Base-by-base conservation (phyloP, 2,888 invertebrate species). In the Nemapogon koenigi region DNA sequence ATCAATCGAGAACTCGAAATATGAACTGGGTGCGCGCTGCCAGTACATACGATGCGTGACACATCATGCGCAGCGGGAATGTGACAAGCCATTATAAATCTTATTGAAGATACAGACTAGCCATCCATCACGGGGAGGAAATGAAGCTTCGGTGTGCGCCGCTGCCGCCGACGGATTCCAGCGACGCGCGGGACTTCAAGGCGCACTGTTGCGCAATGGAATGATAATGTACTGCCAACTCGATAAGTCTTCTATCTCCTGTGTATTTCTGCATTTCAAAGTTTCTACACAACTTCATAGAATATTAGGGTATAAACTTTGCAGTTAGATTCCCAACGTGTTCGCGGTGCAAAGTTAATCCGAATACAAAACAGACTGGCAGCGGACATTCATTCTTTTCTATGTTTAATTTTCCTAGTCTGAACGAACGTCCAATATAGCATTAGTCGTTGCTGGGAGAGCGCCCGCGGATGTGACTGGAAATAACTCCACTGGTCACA, bases 71-170 rank as follows among this genome's bases (percentile, higher is more conserved):
- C 30, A 33, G 37, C 49, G 47, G 59, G 62, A 63, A 66, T 70
- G 63, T 72, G 75, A 76, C 73, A 66, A 48, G 48, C 67, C 59
- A 76, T 73, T 76, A 76, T 71, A 75, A 76, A 76, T 73, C 69
- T 71, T 67, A 71, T 75, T 72, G 72, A 58, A 73, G 73, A 73
- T 67, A 69, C 59, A 59, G 55, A 51, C 60, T 57, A 35, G 40
- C 42, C 72, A 76, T 76, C 76, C 70, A 76, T 76, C 76, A 76
- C 59, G 39, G 49, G 53, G 53, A 68, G 76, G 76, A 76, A 76
- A 76, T 76, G 75, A 73, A 75, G 66, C 63, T 62, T 61, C 53
- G 44, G 38, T 37, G 38, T 38, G 33, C 33, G 29, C 31, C 29
- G 43, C 37, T 29, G 37, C 35, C 15, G 27, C 27, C 31, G 39